phyloP scores from a whole-genome alignment of 2,888 invertebrate genomes.

The Hetaerina titia region DNA sequence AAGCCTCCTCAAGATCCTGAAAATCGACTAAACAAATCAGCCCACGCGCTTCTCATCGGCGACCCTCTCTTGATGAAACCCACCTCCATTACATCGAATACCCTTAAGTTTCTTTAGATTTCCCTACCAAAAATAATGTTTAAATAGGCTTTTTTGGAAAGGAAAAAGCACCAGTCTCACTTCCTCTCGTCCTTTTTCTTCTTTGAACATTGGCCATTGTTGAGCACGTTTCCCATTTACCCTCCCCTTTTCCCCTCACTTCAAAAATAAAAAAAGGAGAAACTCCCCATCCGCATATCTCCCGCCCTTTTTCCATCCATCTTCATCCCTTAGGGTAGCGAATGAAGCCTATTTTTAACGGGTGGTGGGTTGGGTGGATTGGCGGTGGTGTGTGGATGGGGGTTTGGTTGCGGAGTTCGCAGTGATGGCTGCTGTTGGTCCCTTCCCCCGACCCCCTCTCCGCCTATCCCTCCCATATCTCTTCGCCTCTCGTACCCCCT shows the following conservation, averaged over 20 bases:
- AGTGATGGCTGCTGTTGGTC: background rate
- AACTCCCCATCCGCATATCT: background rate
- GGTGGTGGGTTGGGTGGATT: background rate
- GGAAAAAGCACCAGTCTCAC: background rate
- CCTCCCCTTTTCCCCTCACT: background rate
- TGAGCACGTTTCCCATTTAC: background rate
- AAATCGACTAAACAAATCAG: background rate
- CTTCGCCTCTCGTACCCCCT: too few relatives aligned
- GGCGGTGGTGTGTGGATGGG: background rate
- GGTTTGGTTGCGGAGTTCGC: background rate
- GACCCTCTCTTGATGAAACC: background rate
- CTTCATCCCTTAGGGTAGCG: slow-evolving; percentile 6
- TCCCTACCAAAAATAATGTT: background rate
- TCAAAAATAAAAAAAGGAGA: background rate
- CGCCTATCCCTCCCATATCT: background rate
- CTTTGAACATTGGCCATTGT: background rate
- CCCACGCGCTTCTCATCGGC: background rate
- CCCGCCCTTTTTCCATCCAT: background rate
- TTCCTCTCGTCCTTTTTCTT: background rate
- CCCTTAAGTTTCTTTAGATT: background rate
- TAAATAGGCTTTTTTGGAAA: background rate
- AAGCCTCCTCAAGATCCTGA: background rate
- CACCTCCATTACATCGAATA: background rate
- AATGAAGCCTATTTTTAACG: background rate
- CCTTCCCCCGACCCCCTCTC: background rate